Conservation (phyloP, 2,113 vertebrate genomes). For the Leucoraja erinaceus region DNA sequence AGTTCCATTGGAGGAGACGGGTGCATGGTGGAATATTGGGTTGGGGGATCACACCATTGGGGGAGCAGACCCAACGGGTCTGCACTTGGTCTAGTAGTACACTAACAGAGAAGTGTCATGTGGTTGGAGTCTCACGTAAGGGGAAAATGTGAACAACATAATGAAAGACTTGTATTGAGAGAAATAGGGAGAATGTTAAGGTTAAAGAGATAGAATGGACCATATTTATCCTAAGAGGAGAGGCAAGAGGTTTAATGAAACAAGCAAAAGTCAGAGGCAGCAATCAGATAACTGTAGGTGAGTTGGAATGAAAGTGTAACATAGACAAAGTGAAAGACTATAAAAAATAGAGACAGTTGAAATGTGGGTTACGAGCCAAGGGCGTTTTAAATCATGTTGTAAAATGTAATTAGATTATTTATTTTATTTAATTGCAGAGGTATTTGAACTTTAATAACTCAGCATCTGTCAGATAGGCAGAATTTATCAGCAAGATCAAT, state of each 20-base stretch:
- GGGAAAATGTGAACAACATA: neutral
- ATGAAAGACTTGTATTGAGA: neutral
- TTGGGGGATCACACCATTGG: too few relatives aligned
- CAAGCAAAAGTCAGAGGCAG: neutral
- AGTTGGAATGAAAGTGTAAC: neutral
- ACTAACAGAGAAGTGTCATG: neutral
- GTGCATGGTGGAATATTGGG: too few relatives aligned
- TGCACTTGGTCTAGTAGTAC: too few relatives aligned
- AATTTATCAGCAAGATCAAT: neutral
- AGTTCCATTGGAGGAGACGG: too few relatives aligned
- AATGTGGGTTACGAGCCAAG: neutral
- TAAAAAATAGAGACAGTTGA: neutral
- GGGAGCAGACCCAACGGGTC: too few relatives aligned
- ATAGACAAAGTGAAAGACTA: neutral
- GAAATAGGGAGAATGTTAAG: neutral
- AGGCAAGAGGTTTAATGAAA: neutral
- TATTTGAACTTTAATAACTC: neutral
- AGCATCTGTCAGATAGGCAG: neutral
- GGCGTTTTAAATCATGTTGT: neutral
- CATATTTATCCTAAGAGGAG: neutral
- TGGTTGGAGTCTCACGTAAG: neutral
- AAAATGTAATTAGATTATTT: neutral
- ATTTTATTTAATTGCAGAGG: neutral
- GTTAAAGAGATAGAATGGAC: neutral
- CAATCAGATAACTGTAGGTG: neutral